Base-by-base conservation (phyloP, 2,797 vertebrate species). In the Myripristis murdjan region DNA sequence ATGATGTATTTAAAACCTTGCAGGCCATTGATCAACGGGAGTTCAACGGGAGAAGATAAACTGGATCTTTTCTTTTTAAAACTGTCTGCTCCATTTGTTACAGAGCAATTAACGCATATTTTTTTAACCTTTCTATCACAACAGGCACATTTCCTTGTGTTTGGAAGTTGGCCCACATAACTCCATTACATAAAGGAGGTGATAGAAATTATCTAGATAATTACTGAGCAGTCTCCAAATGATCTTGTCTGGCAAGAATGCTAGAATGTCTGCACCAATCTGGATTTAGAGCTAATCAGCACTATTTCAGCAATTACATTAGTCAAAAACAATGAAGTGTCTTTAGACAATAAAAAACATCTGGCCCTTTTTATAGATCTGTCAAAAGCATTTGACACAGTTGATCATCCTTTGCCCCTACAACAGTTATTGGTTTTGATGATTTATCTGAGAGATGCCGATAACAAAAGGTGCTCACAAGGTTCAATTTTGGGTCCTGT, bases 151-250 rank as follows among this genome's bases (percentile, higher is more conserved):
- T 31, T 31, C 28, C 28, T 6, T 3, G 28, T 31, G 28, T 31
- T 6, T 31, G 28, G 28, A 31, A 31, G 6, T 3, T 6, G 3
- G 28, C 3, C 6, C 28, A 31, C 6, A 6, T 31, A 31, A 31
- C 6, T 31, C 28, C 28, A 31, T 31, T 31, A 6, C 28, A 31
- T 31, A 31, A 3, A 3, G 28, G 28, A 31, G 28, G 28, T 31
- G 28, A 31, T 31, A 31, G 28, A 31, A 31, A 6, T 31, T 28
- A 31, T 31, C 28, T 31, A 3, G n/a, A n/a, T 63, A 37, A 24
- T 28, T 60, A 57, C 77, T 67, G 73, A 41, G 49, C 24, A 48
- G 48, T 58, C n/a, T 26, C 54, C 55, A 58, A 63, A 41, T 14
- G 31, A 39, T 53, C 44, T 26, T 51, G 18, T 43, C 43, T 37